Evolutionary conservation across 2,797 vertebrate species (phyloP), one percentile per base, ranked within the genome.

Genomic region (Catharus ustulatus): DNA sequence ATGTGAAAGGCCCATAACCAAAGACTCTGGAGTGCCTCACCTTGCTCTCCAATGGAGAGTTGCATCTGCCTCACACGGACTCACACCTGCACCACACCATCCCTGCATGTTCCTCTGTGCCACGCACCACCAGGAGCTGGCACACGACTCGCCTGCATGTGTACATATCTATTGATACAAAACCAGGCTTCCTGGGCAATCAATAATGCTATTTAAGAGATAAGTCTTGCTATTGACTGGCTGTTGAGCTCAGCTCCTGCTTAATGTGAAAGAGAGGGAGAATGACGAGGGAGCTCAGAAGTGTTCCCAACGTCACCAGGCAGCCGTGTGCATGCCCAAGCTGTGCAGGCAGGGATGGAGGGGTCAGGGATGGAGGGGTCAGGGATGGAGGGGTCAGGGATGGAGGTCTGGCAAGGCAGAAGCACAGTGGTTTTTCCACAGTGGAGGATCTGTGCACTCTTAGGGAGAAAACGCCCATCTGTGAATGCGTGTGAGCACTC

Each of bases 181-280:
- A 93, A 38, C 23, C 95, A 96, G 87, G 89, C 95, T 95, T 95
- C 95, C 96, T 36, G 34, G 64, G 84, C 9, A 48, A 97, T 97
- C 97, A 96, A 97, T 97, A 97, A 95, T 27, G 91, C 88, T 96
- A 88, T 96, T 97, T 96, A 96, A 96, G 94, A 97, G 97, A 97
- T 97, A 97, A 97, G 87, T 96, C 91, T 95, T 93, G 72, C 82
- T 90, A 95, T 96, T 96, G 96, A 94, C 87, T 77, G 93, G 81
- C 87, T 96, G 87, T 94, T 95, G 90, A 91, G 94, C 93, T 90
- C 93, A 94, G 90, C 80, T 96, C 93, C 96, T 94, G 95, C 96
- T 94, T 97, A 96, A 97, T 94, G 97, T n/a, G 58, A 74, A 51
- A 54, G 55, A 80, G 15, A 82, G 36, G 67, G 52, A 79, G 46